Evolutionary conservation across 2,888 invertebrate genomes (phyloP).

Genomic region (Platycnemis pennipes): DNA sequence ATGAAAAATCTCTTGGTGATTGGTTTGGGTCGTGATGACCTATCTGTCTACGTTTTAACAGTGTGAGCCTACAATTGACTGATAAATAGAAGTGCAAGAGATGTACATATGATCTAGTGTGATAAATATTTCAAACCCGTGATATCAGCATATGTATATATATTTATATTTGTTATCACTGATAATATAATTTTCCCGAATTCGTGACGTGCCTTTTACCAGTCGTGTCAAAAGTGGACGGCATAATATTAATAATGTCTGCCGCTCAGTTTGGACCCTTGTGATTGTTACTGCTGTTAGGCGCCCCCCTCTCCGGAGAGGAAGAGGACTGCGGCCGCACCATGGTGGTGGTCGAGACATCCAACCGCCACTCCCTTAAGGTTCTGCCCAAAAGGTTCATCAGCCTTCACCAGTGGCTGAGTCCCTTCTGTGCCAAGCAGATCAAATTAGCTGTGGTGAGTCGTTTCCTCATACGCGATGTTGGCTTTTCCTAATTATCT

Average conservation of each 20-base stretch:
- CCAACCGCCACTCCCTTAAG: constrained; percentile 84
- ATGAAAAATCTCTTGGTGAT: background rate
- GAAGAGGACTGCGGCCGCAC: constrained; percentile 44
- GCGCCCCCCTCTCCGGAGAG: background rate
- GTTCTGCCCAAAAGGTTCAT: constrained; percentile 94
- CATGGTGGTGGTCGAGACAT: constrained; percentile 87
- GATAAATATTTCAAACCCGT: background rate
- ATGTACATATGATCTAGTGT: background rate
- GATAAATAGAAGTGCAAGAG: background rate
- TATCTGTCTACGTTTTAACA: background rate
- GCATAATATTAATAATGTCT: constrained; percentile 10
- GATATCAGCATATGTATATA: background rate
- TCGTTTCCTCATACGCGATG: constrained; percentile 77
- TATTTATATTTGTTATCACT: constrained; percentile 25
- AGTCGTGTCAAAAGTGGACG: background rate
- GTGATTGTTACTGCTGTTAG: constrained; percentile 15
- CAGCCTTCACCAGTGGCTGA: constrained; percentile 94
- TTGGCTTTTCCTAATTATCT: background rate
- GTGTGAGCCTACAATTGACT: background rate
- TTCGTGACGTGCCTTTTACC: constrained; percentile 56
- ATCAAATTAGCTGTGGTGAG: constrained; percentile 82
- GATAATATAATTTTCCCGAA: background rate
- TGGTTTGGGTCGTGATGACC: background rate
- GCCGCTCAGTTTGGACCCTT: background rate
- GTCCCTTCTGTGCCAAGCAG: constrained; percentile 82